These are phyloP conservation scores for Chaenogobius annularis DNA, from an alignment of 2,113 vertebrate genomes.

Conservation along the genomic window DNA sequence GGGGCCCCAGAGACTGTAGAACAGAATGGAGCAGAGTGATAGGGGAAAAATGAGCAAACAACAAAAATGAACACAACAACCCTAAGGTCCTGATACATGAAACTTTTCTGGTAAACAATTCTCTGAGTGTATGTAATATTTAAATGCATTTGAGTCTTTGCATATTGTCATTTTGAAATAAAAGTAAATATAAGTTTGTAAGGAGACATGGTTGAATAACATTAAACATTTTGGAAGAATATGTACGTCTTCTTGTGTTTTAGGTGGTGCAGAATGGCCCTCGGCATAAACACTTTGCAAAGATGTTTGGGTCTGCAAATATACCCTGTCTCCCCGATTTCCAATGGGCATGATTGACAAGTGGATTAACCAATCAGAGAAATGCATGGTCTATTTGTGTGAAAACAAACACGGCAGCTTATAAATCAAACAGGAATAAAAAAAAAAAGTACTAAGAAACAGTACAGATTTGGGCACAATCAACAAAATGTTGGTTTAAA, in stretches of 20 bases:
- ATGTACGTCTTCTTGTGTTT: neutral
- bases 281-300: no score
- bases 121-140: neutral
- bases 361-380: no score
- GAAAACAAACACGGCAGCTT: no score
- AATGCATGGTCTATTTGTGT: no score
- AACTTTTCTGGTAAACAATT: conserved; percentile 1
- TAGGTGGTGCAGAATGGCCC: no score
- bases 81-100: neutral
- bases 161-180: neutral
- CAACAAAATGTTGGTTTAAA: no score
- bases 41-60: neutral
- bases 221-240: neutral
- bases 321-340: no score
- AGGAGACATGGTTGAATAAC: neutral
- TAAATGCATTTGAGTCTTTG: neutral
- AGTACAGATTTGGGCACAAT: no score
- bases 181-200: neutral
- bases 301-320: no score
- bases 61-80: conserved; percentile 6
- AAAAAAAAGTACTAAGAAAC: no score
- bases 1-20: neutral
- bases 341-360: no score
- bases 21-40: neutral
- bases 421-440: no score